These are phyloP conservation scores for Xiphophorus hellerii DNA, from an alignment of 2,113 vertebrate species.

Conservation along the genomic window DNA sequence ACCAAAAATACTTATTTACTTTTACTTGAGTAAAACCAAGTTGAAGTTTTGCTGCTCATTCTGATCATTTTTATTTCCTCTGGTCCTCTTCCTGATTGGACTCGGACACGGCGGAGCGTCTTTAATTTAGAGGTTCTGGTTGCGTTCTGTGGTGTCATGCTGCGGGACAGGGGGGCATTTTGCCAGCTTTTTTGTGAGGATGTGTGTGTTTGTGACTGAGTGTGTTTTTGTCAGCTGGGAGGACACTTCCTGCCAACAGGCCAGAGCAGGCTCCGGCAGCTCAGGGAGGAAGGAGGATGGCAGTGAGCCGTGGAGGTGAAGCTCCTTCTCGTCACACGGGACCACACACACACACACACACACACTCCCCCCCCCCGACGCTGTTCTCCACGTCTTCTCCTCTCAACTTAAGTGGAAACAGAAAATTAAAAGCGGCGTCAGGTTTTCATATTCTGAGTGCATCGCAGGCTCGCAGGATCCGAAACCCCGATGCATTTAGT, in stretches of 20 bases:
- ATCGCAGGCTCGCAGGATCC: conserved; percentile 47
- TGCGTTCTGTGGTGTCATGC: conserved; percentile 24
- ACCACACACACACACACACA: conserved; percentile 84
- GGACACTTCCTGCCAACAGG: conserved; percentile 82
- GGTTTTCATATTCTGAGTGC: conserved; percentile 68
- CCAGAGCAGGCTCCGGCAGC: conserved; percentile 63
- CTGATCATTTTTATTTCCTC: no score
- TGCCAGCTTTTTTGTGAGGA: conserved; percentile 32
- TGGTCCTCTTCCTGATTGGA: background rate
- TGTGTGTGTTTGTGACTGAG: conserved; percentile 18
- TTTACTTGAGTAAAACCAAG: no score
- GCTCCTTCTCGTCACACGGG: conserved; percentile 80
- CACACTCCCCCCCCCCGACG: conserved; percentile 73
- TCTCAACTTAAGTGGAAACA: conserved; percentile 48
- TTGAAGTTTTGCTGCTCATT: no score
- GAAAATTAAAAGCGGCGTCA: conserved; percentile 35
- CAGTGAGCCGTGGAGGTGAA: conserved; percentile 81
- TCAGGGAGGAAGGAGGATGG: conserved; percentile 67
- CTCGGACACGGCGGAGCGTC: conserved; percentile 1
- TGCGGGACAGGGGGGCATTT: background rate
- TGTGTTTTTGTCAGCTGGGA: conserved; percentile 54
- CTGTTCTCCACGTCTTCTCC: conserved; percentile 32
- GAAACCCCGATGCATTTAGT: conserved; percentile 61
- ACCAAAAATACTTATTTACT: no score
- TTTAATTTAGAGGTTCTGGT: conserved; percentile 31